Base-by-base conservation (phyloP, 2,113 vertebrate genomes). In the Leucoraja erinaceus region DNA sequence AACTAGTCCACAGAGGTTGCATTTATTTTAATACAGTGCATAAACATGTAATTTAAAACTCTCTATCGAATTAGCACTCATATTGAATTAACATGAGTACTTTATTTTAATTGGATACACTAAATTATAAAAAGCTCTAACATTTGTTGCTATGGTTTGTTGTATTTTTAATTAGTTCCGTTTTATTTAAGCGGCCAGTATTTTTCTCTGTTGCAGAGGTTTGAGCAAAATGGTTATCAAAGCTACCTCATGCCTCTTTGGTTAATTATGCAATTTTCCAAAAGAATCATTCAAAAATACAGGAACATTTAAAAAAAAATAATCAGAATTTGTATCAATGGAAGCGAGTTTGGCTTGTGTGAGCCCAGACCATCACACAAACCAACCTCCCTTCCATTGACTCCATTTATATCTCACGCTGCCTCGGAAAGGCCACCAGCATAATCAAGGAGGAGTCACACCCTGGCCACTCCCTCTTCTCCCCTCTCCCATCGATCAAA, bases 1-100 rank as follows among this genome's bases (percentile, higher is more conserved):
- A 83, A 56, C 54, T 31, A 14, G 12, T 63, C 59, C 59, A 31
- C 9, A 16, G 59, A 88, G 59, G n/a, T n/a, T 63, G 28, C 28
- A 12, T 88, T 31, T 61, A 63, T 88, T 86, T 63, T 59, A 63
- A 88, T 66, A 63, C 11, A 31, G 31, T 66, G 59, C 83, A 88
- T 31, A 88, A 88, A 88, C n/a, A 88, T 88, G 28, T 88, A n/a
- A 88, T n/a, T 88, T 61, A 88, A 28, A 88, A 66, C 83, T 63
- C 59, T 66, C 59, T 31, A n/a, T 66, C 14, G 59, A 88, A 63
- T 88, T 63, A 31, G n/a, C 16, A 20, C 83, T 63, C 59, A 66
- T 88, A 31, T 31, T 88, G 83, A 66, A 88, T 88, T 88, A 88
- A 88, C 83, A 31, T 16, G 12, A 88, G 59, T 88, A 59, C 16